Evolutionary conservation across 2,797 vertebrate species (phyloP).

Genomic region (Eutrigla gurnardus): DNA sequence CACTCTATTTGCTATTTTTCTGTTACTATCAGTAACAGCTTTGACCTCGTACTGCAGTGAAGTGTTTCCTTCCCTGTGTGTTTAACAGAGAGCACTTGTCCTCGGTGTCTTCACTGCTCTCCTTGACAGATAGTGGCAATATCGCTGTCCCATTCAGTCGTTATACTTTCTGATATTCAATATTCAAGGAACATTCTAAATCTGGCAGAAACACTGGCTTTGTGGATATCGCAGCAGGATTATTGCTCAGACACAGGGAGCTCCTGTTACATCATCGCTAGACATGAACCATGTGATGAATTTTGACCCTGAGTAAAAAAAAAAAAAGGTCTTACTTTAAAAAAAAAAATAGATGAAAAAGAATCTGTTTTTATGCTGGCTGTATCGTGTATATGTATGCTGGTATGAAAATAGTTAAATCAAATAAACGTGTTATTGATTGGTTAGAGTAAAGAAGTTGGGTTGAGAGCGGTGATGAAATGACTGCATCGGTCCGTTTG

Average conservation of each 20-base stretch:
- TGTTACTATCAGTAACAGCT: neutral
- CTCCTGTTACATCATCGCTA: no score
- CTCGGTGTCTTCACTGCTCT: neutral
- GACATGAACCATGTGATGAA: neutral
- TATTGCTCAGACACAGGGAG: neutral
- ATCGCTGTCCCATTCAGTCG: neutral
- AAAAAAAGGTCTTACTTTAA: neutral
- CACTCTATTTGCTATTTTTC: neutral
- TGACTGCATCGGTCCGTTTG: neutral
- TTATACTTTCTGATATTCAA: neutral
- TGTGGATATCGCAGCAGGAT: neutral
- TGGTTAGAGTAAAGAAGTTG: neutral
- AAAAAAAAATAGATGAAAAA: no score
- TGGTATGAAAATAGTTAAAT: neutral
- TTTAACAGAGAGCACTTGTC: neutral
- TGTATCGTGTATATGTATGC: neutral
- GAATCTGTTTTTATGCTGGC: neutral
- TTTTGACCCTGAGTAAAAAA: slow-evolving; percentile 8
- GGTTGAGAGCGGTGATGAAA: neutral
- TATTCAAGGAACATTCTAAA: neutral
- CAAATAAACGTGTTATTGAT: neutral
- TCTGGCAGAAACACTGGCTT: neutral
- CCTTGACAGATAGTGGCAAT: neutral
- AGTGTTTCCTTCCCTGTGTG: neutral
- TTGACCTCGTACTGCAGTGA: neutral